Base-by-base conservation (phyloP, 2,797 vertebrate species). In the Gambelia wislizenii region DNA sequence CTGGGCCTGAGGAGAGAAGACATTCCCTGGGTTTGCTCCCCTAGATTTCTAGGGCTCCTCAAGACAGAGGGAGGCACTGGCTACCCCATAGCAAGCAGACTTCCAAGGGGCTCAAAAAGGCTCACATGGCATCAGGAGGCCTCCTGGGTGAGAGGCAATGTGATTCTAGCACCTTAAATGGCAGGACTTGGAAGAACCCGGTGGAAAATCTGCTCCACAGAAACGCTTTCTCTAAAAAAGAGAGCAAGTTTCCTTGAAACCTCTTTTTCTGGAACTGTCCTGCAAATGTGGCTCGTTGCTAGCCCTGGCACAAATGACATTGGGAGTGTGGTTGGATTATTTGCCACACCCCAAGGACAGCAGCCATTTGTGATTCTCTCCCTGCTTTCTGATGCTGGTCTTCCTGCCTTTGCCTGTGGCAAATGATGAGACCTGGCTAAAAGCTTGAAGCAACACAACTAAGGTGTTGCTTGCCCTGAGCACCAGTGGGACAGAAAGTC, bases 171-270 rank as follows among this genome's bases (percentile, higher is more conserved):
- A 83, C 25, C 64, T 78, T 25, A 44, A 84, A 72, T 39, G 85
- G 42, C 79, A 87, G 49, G 6, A 52, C 67, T 91, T 90, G 89
- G 5, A 92, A 83, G 72, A 86, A 39, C 36, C 49, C 25, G 30
- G 64, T 59, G 7, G 67, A 6, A 2, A 33, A 75, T 79, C 87
- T 83, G 91, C 87, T 0, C 0, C 70, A 67, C 79, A 92, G 89
- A 80, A 84, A 1, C 3, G 5, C 70, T 8, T 0, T 12, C 88
- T 92, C 44, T n/a, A 36, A 22, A 49, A 36, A 49, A 8, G 7
- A 59, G 56, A 59, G 56, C 4, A 20, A 59, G 42, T 2, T 22
- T 16, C 10, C 33, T 8, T 13, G 33, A 70, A 70, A 7, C 14
- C 27, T 3, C 39, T 47, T 10, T 3, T 25, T 30, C 30, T 59